Evolutionary conservation across 2,113 vertebrate genomes (phyloP), one percentile per base, ranked within the genome.

Genomic region (Entelurus aequoreus): DNA sequence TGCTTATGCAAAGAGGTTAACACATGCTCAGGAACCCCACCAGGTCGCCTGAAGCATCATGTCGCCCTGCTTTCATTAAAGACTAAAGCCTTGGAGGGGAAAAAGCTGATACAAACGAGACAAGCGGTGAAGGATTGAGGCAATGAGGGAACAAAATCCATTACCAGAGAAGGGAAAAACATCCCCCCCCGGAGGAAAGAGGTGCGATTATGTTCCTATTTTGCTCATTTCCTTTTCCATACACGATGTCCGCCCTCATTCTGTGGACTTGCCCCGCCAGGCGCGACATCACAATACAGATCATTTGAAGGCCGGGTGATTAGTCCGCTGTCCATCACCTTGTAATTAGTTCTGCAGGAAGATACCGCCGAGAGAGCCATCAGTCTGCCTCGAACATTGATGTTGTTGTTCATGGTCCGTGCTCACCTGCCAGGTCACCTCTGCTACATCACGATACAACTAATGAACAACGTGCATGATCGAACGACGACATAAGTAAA

Each of bases 291-390:
- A 48, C 16, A 3, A 58, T 69, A 59, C 10, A 19, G 78, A 77
- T 87, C 69, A 84, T 87, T 87, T 80, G 80, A 81, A 83, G 73
- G 66, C 65, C 58, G 14, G 60, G 60, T 83, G 79, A 89, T 90
- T 84, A 86, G 80, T 77, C 72, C 70, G 68, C 85, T 86, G 86
- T 84, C 86, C 76, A 67, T 87, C 86, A 76, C 62, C 69, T 69
- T 65, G 72, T 87, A 87, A 89, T 89, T 87, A 88, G 79, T 82
- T 87, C 77, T 81, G 73, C 11, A 0, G 51, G 71, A 80, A 65
- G 71, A 79, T 83, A 80, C 80, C 63, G 69, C 60, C 66, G 74
- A 75, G 65, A 54, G 74, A 69, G 54, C 62, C 66, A 73, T 86
- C 79, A 69, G 57, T 84, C 79, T 19, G 19, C 19, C 19, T 19